These are phyloP conservation scores for Drosophila parabipectinata DNA, from an alignment of 1,140 invertebrate genomes.

Conservation along the genomic window DNA sequence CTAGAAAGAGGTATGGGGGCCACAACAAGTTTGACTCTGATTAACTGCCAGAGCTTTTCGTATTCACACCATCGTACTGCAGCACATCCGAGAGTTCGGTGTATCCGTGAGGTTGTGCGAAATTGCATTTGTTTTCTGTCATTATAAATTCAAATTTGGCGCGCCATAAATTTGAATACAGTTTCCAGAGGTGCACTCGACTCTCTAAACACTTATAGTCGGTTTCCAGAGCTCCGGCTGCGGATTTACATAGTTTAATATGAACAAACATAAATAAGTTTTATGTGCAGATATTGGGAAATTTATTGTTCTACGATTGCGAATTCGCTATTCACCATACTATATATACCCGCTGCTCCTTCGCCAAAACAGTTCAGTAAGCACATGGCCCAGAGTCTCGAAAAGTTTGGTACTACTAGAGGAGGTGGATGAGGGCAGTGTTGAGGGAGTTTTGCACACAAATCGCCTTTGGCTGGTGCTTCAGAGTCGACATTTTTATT, in stretches of 20 bases:
- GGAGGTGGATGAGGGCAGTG: constrained; percentile 6
- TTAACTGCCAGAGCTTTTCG: constrained; percentile 68
- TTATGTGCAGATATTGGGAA: constrained; percentile 69
- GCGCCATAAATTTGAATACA: constrained; percentile 68
- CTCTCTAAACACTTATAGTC: constrained; percentile 37
- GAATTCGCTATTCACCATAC: constrained; percentile 36
- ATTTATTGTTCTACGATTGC: constrained; percentile 64
- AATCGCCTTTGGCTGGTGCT: constrained; percentile 57
- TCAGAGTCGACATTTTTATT: constrained; percentile 73
- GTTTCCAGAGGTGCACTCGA: constrained; percentile 50
- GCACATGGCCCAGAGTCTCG: constrained; percentile 33
- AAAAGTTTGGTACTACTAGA: constrained; percentile 3
- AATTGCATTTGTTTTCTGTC: constrained; percentile 78
- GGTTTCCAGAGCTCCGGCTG: constrained; percentile 10
- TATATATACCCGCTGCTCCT: neutral
- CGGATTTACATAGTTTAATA: constrained; percentile 65
- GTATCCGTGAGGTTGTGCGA: constrained; percentile 49
- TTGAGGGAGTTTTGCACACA: constrained; percentile 20
- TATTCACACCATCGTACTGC: neutral
- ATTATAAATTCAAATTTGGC: constrained; percentile 81
- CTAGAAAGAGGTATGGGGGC: constrained; percentile 9
- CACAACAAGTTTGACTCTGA: constrained; percentile 68
- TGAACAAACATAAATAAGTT: constrained; percentile 71
- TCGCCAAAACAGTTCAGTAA: constrained; percentile 29
- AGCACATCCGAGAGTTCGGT: constrained; percentile 4